A percentile compares a stretch with the other conserved stretches of the same genome.
Evolutionary conservation across 1,140 invertebrate species (phyloP).

Genomic region (Drosophila nebulosa): DNA sequence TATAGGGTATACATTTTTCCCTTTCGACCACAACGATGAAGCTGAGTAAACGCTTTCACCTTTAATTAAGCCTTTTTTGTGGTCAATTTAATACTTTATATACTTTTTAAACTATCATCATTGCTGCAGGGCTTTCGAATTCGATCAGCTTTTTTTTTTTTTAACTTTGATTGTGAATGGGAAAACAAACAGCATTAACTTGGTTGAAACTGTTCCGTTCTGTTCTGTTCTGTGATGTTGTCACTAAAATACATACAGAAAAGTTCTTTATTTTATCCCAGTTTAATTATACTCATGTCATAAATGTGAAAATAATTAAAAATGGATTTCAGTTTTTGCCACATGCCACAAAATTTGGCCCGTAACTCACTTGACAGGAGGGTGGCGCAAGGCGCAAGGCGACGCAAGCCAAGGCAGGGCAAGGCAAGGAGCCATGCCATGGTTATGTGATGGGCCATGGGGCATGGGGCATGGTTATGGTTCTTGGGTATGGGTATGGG

Average conservation of each 20-base stretch:
- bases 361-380: conserved; percentile 16
- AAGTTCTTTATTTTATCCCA: background rate
- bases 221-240: background rate
- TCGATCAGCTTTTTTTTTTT: no score
- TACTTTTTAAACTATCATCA: no score
- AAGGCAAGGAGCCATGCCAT: background rate
- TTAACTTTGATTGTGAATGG: no score
- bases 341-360: conserved; percentile 31
- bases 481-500: background rate
- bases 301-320: conserved; percentile 40
- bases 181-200: background rate
- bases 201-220: background rate
- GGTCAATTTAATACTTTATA: background rate
- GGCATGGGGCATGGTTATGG: background rate
- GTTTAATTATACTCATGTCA: conserved; percentile 2
- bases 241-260: background rate
- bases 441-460: background rate
- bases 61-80: background rate
- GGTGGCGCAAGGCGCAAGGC: background rate
- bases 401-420: background rate
- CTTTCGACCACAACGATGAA: background rate
- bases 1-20: no score
- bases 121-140: no score
- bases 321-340: conserved; percentile 37
- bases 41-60: no score